Evolutionary conservation across 2,113 vertebrate species (phyloP).

Genomic region (Crotalus viridis): DNA sequence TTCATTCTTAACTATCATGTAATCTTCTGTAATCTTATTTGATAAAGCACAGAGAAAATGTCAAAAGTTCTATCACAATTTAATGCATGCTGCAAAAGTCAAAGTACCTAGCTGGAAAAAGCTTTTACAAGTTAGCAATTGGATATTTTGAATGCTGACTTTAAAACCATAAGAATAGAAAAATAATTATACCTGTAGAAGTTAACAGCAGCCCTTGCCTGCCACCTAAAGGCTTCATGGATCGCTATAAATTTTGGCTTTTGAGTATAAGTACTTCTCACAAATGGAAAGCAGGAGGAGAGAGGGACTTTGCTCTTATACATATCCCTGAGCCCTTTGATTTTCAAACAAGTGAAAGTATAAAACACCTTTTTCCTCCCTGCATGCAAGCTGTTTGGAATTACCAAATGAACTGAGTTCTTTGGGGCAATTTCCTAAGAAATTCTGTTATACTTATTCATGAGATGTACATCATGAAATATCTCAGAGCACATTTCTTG

Average conservation of each 20-base stretch:
- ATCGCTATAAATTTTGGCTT: conserved; percentile 39
- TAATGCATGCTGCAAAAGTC: conserved; percentile 26
- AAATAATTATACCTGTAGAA: conserved; percentile 39
- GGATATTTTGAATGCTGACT: conserved; percentile 26
- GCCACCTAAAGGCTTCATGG: conserved; percentile 76
- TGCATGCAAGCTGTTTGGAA: background rate
- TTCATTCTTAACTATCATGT: background rate
- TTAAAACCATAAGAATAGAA: conserved; percentile 48
- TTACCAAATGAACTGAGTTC: background rate
- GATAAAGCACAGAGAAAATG: background rate
- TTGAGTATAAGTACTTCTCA: background rate
- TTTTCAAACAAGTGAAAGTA: background rate
- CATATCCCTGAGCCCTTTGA: background rate
- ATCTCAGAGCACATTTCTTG: background rate
- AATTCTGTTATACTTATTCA: background rate
- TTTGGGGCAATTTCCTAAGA: background rate
- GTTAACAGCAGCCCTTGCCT: conserved; percentile 72
- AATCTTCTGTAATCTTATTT: background rate
- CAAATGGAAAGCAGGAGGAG: background rate
- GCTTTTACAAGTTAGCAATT: background rate
- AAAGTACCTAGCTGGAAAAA: background rate
- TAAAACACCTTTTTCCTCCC: background rate
- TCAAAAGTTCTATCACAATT: background rate
- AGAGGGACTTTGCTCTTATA: background rate
- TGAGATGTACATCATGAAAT: background rate